A percentile compares a stretch with the other conserved stretches of the same genome.
Evolutionary conservation across 1,140 invertebrate species (phyloP).

Genomic region (Apis mellifera): Amel_HAv3.1 CM009940.2:2541001-2541500

Average conservation of each 20-base stretch:
- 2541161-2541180: neutral
- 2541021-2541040: no score
- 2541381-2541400: slow-evolving; percentile 36
- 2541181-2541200: neutral
- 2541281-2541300: neutral
- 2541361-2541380: slow-evolving; percentile 22
- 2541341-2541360: neutral
- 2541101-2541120: no score
- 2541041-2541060: no score
- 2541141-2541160: no score
- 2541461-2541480: slow-evolving; percentile 1
- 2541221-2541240: neutral
- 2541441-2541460: slow-evolving; percentile 45
- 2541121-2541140: no score
- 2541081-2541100: no score
- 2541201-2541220: neutral
- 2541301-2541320: slow-evolving; percentile 10
- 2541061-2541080: no score
- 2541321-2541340: slow-evolving; percentile 28
- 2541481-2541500: slow-evolving; percentile 28
- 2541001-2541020: no score
- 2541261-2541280: slow-evolving; percentile 3
- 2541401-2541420: slow-evolving; percentile 28
- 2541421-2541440: slow-evolving; percentile 29
- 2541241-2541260: neutral